Base-by-base conservation (phyloP, 2,113 vertebrate species). In the Cranoglanis bouderius region DNA sequence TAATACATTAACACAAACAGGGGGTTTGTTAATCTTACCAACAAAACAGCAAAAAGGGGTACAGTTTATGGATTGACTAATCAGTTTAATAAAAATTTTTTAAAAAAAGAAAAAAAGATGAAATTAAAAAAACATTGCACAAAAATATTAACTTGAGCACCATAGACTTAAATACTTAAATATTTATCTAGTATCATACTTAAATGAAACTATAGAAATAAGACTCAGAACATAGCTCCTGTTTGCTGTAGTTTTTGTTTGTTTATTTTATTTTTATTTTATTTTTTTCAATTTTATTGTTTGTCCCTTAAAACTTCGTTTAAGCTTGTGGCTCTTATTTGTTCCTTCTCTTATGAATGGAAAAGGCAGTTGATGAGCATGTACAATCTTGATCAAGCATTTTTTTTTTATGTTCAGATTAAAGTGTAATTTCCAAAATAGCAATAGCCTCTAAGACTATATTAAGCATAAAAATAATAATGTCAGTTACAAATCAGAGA, bases 341-440 rank as follows among this genome's bases (percentile, higher is more conserved):
- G 70, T 74, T 77, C 49, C 40, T 77, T 46, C 8, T 77, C 2
- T 49, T 29, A 6, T 46, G 3, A 46, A 26, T 46, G 74, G 10
- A 13, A 26, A 77, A 46, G 10, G 4, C 40, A 43, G 43, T 43
- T 43, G 35, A 4, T 74, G 35, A 16, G 67, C 38, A 75, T 43
- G 38, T 43, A 77, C 40, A 46, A 46, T 29, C 40, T 46, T 77
- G 8, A 46, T 77, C 40, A 77, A 78, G 85, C 51, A 82, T 46
- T 51, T 89, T 29, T 35, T 65, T 35, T 80, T 10, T 16, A 85
- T 90, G 35, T 61, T 57, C n/a, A 86, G 24, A 24, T 85, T 43
- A 67, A 59, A 86, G n/a, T 46, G 21, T 51, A 59, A 80, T 35
- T 85, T 57, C 24, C 72, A 75, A 86, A 16, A 83, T 46, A 72